A percentile compares a stretch with the other conserved stretches of the same genome.
Evolutionary conservation across 2,888 invertebrate genomes (phyloP).

Genomic region (Choristoneura rosaceana): DNA sequence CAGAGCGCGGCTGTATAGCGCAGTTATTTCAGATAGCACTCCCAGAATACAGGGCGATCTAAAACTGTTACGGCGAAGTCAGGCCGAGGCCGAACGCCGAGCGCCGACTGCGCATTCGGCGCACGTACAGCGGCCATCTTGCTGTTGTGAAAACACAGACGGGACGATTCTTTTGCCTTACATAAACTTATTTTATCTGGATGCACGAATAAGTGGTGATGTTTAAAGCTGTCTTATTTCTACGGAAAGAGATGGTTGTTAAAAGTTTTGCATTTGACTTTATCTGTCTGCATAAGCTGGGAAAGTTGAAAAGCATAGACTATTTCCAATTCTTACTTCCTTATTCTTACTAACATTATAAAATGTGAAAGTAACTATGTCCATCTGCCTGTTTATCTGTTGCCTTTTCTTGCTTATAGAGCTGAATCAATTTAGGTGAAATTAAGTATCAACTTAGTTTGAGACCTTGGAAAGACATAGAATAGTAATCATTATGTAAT

Average conservation of each 20-base stretch:
- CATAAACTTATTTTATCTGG: slow-evolving; percentile 24
- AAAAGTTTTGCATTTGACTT: neutral
- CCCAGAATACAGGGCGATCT: slow-evolving; percentile 58
- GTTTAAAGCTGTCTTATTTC: neutral
- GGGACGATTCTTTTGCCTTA: slow-evolving; percentile 54
- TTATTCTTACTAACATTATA: too few relatives aligned
- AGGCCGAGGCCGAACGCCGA: slow-evolving; percentile 30
- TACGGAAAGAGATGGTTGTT: neutral
- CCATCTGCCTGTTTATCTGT: too few relatives aligned
- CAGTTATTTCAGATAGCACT: slow-evolving; percentile 55
- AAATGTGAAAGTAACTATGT: too few relatives aligned
- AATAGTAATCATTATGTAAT: too few relatives aligned
- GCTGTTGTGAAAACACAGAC: slow-evolving; percentile 56
- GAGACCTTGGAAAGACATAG: too few relatives aligned
- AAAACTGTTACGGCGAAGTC: slow-evolving; percentile 54
- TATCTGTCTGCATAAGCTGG: neutral
- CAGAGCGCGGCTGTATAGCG: slow-evolving; percentile 45
- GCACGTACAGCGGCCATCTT: slow-evolving; percentile 67
- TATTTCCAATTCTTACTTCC: too few relatives aligned
- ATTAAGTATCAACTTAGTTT: too few relatives aligned
- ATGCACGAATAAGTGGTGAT: slow-evolving; percentile 8
- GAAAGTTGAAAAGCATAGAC: neutral
- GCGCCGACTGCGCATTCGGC: slow-evolving; percentile 49
- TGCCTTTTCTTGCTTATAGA: too few relatives aligned
- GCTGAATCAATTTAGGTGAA: too few relatives aligned